Conservation (phyloP, 2,888 invertebrate genomes). For the Fragum whitleyi region DNA sequence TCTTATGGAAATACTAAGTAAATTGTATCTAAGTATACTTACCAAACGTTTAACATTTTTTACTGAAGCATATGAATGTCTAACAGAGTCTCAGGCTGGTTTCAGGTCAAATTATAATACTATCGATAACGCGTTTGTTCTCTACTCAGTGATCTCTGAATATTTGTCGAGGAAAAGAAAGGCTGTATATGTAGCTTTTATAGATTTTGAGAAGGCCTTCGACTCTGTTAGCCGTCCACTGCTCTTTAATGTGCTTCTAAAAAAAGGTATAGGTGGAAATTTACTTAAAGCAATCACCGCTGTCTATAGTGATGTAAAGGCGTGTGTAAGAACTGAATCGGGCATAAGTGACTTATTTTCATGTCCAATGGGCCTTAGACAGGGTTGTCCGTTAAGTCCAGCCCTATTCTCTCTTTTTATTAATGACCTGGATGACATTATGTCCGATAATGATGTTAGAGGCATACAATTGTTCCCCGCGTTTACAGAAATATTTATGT, state of each 20-base stretch:
- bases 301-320: slow-evolving; percentile 33
- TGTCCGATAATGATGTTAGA: background rate
- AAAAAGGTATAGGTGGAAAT: slow-evolving; percentile 18
- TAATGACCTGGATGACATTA: background rate
- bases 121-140: background rate
- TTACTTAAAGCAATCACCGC: background rate
- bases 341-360: too few relatives aligned
- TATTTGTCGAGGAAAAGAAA: background rate
- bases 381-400: slow-evolving; percentile 5
- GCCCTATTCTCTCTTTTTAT: background rate
- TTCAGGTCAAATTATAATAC: background rate
- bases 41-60: background rate
- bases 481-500: background rate
- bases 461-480: background rate
- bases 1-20: slow-evolving; percentile 8
- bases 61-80: background rate
- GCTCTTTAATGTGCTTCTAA: slow-evolving; percentile 8
- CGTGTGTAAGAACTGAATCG: too few relatives aligned
- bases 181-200: background rate
- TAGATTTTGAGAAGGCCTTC: slow-evolving; percentile 33
- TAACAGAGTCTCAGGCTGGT: background rate
- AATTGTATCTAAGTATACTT: background rate
- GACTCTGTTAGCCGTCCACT: slow-evolving; percentile 21
- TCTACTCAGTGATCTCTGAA: background rate
- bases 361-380: slow-evolving; percentile 30